Base-by-base conservation (phyloP, 2,888 invertebrate species). In the Campoplex capitator region DNA sequence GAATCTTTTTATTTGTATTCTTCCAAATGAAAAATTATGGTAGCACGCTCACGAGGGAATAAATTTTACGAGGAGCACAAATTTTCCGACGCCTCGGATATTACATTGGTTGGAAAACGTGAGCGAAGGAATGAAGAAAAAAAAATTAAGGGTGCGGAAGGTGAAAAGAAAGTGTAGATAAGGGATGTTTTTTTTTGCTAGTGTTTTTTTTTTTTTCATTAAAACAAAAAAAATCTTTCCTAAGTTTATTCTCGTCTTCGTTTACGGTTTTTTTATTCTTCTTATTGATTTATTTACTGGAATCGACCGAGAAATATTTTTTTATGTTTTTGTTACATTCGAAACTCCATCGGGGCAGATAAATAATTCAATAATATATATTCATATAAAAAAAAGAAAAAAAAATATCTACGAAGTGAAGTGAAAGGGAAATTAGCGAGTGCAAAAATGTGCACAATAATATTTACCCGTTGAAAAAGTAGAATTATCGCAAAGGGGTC, bases 61-160 rank as follows among this genome's bases (percentile, higher is more conserved):
- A 62, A 38, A 54, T 67, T 74, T 73, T 48, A 35, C 28, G 18
- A 56, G 38, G n/a, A 16, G 42, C 73, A 51, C 23, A 56, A 75
- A 54, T 45, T 73, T 74, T 75, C 45, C n/a, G n/a, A 38, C 62
- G 16, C 28, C 68, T 45, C 45, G 71, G 23, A 71, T 82, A 89
- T 88, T 87, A 83, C 84, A 85, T 81, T 77, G 70, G 79, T 35
- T 45, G 82, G 68, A 48, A 32, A 7, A 58, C 18, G 65, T n/a
- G 54, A 32, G 82, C 28, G 6, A 23, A 62, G 42, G 42, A 8
- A 7, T 42, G 45, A 70, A 23, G 23, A 23, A 23, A 79, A 76
- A 35, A 82, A 86, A 62, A 71, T 42, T 16, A 70, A 42, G 73
- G 76, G 78, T 51, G 76, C 67, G 77, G 65, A 62, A 38, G 58